Conservation (phyloP, 2,888 invertebrate species). For the Conops quadrifasciatus region DNA sequence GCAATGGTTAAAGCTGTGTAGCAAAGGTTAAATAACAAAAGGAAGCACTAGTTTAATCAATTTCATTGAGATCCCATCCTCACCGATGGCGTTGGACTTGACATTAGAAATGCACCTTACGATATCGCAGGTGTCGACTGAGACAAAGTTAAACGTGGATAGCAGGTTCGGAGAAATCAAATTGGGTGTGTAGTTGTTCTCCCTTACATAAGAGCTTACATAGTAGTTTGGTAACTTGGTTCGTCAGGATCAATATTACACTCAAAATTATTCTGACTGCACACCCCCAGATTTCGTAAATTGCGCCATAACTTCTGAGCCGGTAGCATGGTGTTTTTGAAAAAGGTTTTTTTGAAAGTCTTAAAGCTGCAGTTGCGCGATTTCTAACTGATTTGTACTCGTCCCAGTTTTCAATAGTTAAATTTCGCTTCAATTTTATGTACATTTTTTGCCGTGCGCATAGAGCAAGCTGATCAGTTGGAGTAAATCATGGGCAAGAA, state of each 20-base stretch:
- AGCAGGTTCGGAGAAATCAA: not conserved
- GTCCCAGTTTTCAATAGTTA: not conserved
- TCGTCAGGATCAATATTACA: no score
- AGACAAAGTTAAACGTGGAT: no score
- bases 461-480: not conserved
- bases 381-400: constrained; percentile 11
- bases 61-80: not conserved
- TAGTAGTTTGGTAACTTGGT: not conserved
- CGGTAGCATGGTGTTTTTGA: not conserved
- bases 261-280: not conserved
- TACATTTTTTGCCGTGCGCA: not conserved
- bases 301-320: not conserved
- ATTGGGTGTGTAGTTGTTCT: not conserved
- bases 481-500: no score
- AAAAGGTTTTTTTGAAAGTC: constrained; percentile 5
- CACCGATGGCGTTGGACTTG: no score
- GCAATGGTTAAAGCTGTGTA: constrained; percentile 11
- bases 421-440: not conserved
- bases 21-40: not conserved
- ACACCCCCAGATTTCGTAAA: not conserved
- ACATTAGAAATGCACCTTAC: no score
- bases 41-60: constrained; percentile 1
- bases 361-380: not conserved
- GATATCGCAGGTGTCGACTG: no score
- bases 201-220: not conserved